Percentiles rank a stretch among this genome's conserved stretches.
Evolutionary conservation across 2,113 vertebrate genomes (phyloP).

Genomic region (Edolisoma coerulescens): DNA sequence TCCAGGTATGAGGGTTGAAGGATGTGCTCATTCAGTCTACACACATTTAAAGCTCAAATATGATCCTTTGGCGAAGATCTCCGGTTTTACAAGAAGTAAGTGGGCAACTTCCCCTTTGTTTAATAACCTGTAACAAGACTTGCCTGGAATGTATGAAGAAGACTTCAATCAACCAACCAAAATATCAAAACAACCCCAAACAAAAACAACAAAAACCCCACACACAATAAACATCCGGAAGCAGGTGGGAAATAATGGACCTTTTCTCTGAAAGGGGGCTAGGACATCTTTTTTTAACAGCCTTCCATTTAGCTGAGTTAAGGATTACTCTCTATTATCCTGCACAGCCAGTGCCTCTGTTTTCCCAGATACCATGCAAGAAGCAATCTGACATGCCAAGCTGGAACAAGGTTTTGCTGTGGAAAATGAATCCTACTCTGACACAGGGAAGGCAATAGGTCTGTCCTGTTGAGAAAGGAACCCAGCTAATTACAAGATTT

Average conservation of each 20-base stretch:
- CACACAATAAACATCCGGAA: not conserved
- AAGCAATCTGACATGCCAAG: not conserved
- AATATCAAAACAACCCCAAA: not conserved
- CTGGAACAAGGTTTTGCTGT: not conserved
- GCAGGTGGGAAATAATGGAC: not conserved
- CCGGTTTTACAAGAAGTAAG: not conserved
- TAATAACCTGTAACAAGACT: not conserved
- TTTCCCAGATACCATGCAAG: not conserved
- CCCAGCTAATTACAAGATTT: not conserved
- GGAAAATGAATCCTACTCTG: not conserved
- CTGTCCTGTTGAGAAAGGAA: not conserved
- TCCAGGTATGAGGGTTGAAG: not conserved
- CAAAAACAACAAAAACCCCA: rapidly evolving
- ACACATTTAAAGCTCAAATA: not conserved
- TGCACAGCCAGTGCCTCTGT: not conserved
- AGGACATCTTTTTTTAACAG: not conserved
- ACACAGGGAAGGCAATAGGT: not conserved
- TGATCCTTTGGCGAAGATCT: not conserved
- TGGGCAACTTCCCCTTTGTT: not conserved
- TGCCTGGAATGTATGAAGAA: not conserved
- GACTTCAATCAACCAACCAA: not conserved
- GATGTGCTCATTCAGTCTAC: not conserved
- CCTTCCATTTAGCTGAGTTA: not conserved
- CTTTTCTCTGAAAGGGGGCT: not conserved
- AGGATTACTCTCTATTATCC: not conserved